Conservation (phyloP, 2,113 vertebrate species). For the Corvus hawaiiensis region DNA sequence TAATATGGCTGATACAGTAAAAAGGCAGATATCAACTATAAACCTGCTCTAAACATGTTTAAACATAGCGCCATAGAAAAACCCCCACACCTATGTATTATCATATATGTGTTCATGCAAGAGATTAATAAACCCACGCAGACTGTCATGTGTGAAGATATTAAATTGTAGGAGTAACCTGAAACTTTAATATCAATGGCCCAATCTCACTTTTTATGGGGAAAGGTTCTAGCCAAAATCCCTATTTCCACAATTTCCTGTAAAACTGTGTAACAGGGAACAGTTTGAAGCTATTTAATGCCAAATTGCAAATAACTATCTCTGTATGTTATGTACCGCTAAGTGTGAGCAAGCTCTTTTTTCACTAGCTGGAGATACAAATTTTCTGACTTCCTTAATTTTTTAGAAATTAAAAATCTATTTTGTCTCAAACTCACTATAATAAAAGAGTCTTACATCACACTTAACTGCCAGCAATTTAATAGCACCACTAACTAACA, state of each 20-base stretch:
- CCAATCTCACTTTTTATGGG: background rate
- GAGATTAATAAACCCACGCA: background rate
- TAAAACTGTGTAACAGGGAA: background rate
- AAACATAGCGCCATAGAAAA: background rate
- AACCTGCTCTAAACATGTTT: background rate
- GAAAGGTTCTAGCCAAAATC: background rate
- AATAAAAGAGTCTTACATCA: background rate
- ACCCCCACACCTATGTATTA: accelerated
- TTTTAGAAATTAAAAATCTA: background rate
- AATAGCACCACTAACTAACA: too few relatives aligned
- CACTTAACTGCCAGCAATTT: background rate
- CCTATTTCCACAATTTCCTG: background rate
- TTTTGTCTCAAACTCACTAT: background rate
- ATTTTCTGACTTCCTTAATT: background rate
- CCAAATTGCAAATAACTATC: background rate
- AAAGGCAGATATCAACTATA: background rate
- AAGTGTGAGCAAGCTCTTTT: accelerated
- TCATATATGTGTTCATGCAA: background rate
- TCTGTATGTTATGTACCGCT: background rate
- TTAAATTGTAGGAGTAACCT: background rate
- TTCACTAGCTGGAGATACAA: background rate
- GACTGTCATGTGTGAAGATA: background rate
- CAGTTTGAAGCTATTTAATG: background rate
- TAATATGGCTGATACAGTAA: background rate
- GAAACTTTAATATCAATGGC: background rate